A percentile compares a stretch with the other conserved stretches of the same genome.
These are phyloP conservation scores for Microvelia longipes DNA, from an alignment of 1,140 invertebrate genomes.

Conservation along the genomic window DNA sequence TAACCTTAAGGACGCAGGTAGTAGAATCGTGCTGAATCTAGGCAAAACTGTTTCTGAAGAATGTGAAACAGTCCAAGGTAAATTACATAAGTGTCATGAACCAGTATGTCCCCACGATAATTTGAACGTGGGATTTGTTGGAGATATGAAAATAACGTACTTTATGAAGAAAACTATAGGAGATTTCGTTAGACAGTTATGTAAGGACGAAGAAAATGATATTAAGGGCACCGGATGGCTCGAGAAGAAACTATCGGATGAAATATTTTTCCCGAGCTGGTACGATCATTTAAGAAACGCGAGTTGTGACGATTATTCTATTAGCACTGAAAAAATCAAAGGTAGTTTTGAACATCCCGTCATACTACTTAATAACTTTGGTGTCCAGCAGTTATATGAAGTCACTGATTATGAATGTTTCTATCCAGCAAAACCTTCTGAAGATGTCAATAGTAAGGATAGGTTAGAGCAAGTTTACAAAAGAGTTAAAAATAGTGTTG, in stretches of 20 bases:
- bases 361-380: too few relatives aligned
- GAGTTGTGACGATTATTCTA: too few relatives aligned
- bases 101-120: background rate
- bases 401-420: too few relatives aligned
- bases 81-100: background rate
- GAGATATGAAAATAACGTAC: background rate
- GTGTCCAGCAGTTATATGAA: too few relatives aligned
- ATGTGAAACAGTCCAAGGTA: background rate
- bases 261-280: background rate
- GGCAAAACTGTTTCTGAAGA: background rate
- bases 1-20: background rate
- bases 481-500: too few relatives aligned
- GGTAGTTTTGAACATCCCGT: too few relatives aligned
- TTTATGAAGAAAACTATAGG: background rate
- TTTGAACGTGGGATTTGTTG: background rate
- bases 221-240: background rate
- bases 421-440: too few relatives aligned
- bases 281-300: background rate
- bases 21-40: background rate
- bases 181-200: background rate
- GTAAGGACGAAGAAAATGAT: background rate
- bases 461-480: too few relatives aligned
- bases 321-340: too few relatives aligned
- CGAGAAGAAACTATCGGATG: background rate
- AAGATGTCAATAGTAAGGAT: too few relatives aligned